Evolutionary conservation across 2,797 vertebrate species (phyloP), one percentile per base, ranked within the genome.

Genomic region (Astyanax mexicanus): DNA sequence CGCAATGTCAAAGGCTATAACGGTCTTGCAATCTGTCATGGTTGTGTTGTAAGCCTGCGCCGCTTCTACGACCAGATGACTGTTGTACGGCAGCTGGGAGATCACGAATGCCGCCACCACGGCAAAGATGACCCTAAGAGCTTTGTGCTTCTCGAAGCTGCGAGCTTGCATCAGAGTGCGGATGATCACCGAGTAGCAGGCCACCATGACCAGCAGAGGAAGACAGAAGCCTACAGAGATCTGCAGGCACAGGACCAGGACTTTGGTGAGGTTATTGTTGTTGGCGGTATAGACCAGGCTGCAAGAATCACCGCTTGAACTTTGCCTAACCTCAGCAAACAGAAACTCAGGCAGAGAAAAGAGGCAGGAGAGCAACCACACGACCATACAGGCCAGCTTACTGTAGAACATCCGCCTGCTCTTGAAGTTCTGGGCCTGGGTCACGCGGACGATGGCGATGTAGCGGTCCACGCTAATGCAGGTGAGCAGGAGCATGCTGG

Each of bases 401-500:
- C 94, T 96, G 73, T 79, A 92, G 37, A 94, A 87, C 27, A 96
- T 88, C 44, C 91, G 80, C 44, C 90, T 92, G 21, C 0, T 88
- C 89, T 92, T 94, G 72, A 91, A 87, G 77, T 91, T 91, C 74
- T 93, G 95, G 0, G 93, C 94, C 72, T 91, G 94, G 42, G 65
- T 92, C 3, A 94, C 94, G 65, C 89, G 94, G 0, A 94, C 95
- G 0, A 98, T 91, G 3, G 92, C 94, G 1, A 96, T 89, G 83
- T 97, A 98, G 65, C 96, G 93, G 86, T 97, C 96, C 72, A 96
- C 92, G 0, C 97, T 97, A 76, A 98, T 95, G 85, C 95, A 96
- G 29, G 92, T 95, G 71, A 98, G 94, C 49, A 98, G 88, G 29
- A 98, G 84, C 92, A 94, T 93, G 77, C 95, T 94, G 85, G 96